Percentiles rank a stretch among this genome's conserved stretches.
These are phyloP conservation scores for Leptocoma aspasia DNA, from an alignment of 2,113 vertebrate species.

Conservation along the genomic window DNA sequence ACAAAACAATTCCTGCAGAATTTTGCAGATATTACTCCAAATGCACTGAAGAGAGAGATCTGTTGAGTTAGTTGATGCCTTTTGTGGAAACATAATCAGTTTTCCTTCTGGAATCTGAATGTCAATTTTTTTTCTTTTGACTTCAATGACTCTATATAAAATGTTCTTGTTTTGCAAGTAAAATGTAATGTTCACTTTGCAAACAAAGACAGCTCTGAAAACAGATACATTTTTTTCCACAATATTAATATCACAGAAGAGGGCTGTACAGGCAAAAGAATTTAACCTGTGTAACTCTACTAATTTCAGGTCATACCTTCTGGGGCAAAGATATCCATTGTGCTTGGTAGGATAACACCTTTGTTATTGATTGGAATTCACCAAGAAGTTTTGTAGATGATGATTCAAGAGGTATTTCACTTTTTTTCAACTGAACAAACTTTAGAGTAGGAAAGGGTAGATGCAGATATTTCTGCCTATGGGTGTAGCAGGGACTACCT, in stretches of 20 bases:
- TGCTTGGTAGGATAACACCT: rapidly evolving
- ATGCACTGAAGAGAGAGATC: background rate
- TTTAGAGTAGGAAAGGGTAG: background rate
- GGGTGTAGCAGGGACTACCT: background rate
- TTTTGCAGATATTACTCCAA: background rate
- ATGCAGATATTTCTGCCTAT: background rate
- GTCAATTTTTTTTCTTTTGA: background rate
- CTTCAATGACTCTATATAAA: background rate
- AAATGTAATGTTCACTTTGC: background rate
- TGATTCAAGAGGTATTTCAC: background rate
- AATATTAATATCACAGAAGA: background rate
- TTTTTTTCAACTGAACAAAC: background rate
- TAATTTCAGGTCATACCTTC: background rate
- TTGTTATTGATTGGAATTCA: background rate
- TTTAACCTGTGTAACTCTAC: background rate
- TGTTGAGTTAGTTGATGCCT: background rate
- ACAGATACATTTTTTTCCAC: background rate
- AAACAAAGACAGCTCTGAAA: background rate
- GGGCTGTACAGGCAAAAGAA: rapidly evolving
- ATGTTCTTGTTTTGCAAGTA: background rate
- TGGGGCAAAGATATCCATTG: background rate
- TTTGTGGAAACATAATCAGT: background rate
- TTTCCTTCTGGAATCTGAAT: background rate
- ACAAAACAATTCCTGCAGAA: background rate
- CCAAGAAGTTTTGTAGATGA: background rate